These are phyloP conservation scores for Elaphurus davidianus DNA, from an alignment of 2,113 vertebrate species.

Conservation along the genomic window DNA sequence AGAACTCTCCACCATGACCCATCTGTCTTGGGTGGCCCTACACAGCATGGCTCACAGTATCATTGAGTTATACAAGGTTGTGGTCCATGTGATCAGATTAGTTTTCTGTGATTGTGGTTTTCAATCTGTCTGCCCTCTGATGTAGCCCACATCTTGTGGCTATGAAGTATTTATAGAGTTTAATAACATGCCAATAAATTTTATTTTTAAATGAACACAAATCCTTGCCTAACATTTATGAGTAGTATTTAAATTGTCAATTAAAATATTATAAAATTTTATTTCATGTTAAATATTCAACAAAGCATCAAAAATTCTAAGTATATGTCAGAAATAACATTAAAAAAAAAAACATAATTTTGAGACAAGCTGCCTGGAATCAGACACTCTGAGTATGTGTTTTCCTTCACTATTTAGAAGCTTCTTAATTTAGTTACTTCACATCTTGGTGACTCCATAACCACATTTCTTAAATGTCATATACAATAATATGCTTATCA, in stretches of 20 bases:
- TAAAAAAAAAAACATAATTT: background rate
- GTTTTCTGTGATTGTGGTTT: background rate
- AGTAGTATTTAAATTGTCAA: background rate
- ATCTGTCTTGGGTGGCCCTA: background rate
- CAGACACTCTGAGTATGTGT: background rate
- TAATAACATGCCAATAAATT: background rate
- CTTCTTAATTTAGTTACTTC: background rate
- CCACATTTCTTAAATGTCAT: background rate
- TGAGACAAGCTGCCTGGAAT: background rate
- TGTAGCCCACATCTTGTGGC: background rate
- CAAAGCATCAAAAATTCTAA: background rate
- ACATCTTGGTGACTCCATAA: background rate
- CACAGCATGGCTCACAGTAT: background rate
- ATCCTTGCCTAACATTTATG: background rate
- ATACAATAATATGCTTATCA: background rate
- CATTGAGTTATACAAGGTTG: background rate
- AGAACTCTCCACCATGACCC: background rate
- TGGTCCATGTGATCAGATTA: background rate
- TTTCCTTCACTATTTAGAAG: background rate
- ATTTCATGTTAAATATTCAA: background rate
- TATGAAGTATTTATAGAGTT: background rate
- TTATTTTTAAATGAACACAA: background rate
- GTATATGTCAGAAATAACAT: background rate
- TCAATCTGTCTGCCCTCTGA: background rate
- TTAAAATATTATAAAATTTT: background rate